Base-by-base conservation (phyloP, 1,140 invertebrate genomes). In the Polypedilum pembai region DNA sequence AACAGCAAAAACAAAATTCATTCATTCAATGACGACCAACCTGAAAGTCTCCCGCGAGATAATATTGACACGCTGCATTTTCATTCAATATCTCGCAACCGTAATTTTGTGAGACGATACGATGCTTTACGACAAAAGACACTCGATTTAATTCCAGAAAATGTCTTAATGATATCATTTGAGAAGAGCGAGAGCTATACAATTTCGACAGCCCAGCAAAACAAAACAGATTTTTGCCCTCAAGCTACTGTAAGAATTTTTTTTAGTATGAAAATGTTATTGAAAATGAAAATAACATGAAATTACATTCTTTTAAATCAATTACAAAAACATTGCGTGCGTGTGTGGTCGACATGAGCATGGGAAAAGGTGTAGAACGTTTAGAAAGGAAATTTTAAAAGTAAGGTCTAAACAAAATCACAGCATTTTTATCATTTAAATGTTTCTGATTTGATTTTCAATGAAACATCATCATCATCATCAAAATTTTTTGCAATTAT, bases 221-320 rank as follows among this genome's bases (percentile, higher is more conserved):
- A 45, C 8, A 45, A 45, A 33, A 33, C 24, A 33, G 24, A 33
- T 33, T 45, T 45, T 45, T 15, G 41, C 12, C 45, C 45, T 12
- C 8, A n/a, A 56, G 45, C 45, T n/a, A 56, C 24, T 33, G 5
- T 33, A 33, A 33, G 24, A 33, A 8, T 45, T 12, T 45, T 45
- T 45, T 45, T 45, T 45, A 5, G 24, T 33, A 33, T 33, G 24
- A 33, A 33, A 33, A 33, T 56, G 12, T 56, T 56, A 56, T 56
- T 56, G 45, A 56, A 56, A 56, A 56, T 56, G 45, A 56, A 69
- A 69, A 69, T 20, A 20, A 69, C 65, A 69, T 69, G 18, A 69
- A 69, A 69, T 69, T 69, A 69, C 17, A 69, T 18, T 69, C 24
- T 21, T 69, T 69, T 69, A 69, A 69, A 69, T 69, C 65, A 69